Evolutionary conservation across 2,113 vertebrate species (phyloP).

Genomic region (Albula glossodonta): DNA sequence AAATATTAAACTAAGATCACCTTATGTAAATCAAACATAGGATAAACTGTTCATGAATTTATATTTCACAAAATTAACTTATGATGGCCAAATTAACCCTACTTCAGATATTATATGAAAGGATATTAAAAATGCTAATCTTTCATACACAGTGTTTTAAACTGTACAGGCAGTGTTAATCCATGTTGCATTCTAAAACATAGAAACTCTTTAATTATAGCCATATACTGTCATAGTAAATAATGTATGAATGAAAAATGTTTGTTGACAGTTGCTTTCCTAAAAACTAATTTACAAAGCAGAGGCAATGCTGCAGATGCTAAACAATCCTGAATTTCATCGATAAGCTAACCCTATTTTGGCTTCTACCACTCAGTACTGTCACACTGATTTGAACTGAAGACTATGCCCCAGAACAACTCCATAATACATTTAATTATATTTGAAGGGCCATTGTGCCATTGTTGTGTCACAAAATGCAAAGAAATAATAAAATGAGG

Average conservation of each 20-base stretch:
- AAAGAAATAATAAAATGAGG: no score
- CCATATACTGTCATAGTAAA: slow-evolving; percentile 45
- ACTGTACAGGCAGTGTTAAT: not conserved
- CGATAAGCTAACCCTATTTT: not conserved
- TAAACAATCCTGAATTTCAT: not conserved
- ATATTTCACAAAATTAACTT: no score
- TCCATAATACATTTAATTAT: no score
- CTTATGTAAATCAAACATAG: no score
- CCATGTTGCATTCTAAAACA: not conserved
- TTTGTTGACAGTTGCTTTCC: not conserved
- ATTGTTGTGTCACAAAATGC: no score
- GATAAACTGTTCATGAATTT: no score
- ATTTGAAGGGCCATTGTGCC: no score
- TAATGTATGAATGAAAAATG: not conserved
- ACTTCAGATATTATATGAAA: no score
- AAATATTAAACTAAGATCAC: no score
- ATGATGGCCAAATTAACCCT: no score
- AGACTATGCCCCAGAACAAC: no score
- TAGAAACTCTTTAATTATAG: slow-evolving; percentile 34
- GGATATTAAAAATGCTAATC: not conserved
- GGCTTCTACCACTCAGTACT: not conserved
- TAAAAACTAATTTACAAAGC: not conserved
- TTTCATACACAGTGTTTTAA: not conserved
- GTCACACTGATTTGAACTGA: no score
- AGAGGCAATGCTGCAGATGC: not conserved